Conservation (phyloP, 2,113 vertebrate species). For the Pungitius pungitius region DNA sequence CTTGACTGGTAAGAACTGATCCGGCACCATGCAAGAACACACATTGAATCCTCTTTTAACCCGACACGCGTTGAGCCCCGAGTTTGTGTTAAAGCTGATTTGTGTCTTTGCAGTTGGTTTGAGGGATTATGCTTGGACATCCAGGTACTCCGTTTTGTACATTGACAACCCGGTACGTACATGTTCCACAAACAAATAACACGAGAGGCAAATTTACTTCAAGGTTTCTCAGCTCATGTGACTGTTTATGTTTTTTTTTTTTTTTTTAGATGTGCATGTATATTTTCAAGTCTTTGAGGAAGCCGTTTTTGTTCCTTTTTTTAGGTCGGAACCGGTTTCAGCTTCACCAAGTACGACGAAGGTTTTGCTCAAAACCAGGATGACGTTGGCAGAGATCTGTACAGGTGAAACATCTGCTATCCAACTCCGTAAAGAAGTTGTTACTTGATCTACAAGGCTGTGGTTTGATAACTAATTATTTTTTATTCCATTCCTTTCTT, state of each 20-base stretch:
- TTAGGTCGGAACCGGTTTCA: conserved; percentile 87
- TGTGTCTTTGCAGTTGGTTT: conserved; percentile 68
- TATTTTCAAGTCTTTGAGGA: not conserved
- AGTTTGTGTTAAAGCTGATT: not conserved
- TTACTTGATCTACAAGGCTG: not conserved
- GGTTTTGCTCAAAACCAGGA: conserved; percentile 83
- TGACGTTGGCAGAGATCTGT: conserved; percentile 82
- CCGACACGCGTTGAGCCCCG: not conserved
- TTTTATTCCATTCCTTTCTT: conserved; percentile 29
- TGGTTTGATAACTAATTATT: not conserved
- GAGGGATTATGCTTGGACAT: conserved; percentile 83
- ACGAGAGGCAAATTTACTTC: not conserved
- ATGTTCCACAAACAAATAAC: not conserved
- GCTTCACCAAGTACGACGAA: conserved; percentile 76
- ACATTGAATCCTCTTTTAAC: not conserved
- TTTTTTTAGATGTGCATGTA: not conserved
- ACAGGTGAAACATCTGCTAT: conserved; percentile 71
- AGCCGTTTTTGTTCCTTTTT: not conserved
- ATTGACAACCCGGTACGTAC: conserved; percentile 83
- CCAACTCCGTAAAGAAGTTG: fast-evolving
- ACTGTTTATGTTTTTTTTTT: not conserved
- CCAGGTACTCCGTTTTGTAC: conserved; percentile 85
- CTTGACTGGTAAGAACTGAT: conserved; percentile 80
- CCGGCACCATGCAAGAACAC: not conserved
- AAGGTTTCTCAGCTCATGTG: not conserved